A percentile compares a stretch with the other conserved stretches of the same genome.
phyloP scores from a whole-genome alignment of 1,140 invertebrate genomes.

The Chrysomallon squamiferum region DNA sequence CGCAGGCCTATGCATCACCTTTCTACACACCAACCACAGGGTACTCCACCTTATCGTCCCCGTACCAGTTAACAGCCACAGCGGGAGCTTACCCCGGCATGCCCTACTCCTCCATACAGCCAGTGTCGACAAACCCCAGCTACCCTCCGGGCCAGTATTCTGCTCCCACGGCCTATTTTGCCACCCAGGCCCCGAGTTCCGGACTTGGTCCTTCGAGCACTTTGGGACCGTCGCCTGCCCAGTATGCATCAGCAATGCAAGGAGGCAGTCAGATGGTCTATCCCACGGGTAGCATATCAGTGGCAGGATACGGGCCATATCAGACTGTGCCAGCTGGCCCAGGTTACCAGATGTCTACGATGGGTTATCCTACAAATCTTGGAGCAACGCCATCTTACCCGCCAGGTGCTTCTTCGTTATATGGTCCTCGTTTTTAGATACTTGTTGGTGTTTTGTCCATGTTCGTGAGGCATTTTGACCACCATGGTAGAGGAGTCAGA shows the following conservation, averaged over 20 bases:
- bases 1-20: conserved; percentile 5
- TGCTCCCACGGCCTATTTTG: neutral
- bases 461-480: neutral
- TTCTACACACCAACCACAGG: conserved; percentile 3
- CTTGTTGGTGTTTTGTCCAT: neutral
- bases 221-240: neutral
- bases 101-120: neutral
- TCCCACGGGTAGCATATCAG: neutral
- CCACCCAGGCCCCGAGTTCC: neutral
- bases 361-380: neutral
- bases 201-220: neutral
- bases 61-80: neutral
- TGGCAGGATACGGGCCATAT: neutral
- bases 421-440: neutral
- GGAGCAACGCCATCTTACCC: neutral
- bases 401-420: neutral
- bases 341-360: neutral
- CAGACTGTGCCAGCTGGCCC: neutral
- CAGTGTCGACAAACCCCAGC: neutral
- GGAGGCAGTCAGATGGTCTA: no score
- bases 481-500: neutral
- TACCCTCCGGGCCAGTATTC: neutral
- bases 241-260: neutral
- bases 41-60: neutral
- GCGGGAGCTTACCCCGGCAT: neutral